Conservation (phyloP, 2,113 vertebrate genomes). For the Cariama cristata region DNA sequence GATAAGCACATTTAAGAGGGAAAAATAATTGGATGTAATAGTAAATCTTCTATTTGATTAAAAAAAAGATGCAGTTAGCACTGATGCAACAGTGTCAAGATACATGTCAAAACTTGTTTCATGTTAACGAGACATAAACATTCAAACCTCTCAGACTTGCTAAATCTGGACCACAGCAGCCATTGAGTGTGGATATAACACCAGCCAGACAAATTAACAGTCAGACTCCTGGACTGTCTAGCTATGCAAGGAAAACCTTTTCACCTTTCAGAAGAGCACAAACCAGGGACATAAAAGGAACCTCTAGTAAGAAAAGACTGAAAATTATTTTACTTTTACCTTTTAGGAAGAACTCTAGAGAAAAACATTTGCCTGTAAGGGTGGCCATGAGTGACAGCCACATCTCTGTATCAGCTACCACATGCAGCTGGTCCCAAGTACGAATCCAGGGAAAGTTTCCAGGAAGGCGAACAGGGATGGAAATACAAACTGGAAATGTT, state of each 20-base stretch:
- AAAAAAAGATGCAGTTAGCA: background rate
- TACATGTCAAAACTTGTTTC: background rate
- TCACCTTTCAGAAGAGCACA: background rate
- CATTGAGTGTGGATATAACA: rapidly evolving
- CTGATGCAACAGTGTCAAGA: background rate
- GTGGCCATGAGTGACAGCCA: background rate
- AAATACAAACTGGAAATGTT: background rate
- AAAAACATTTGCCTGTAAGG: background rate
- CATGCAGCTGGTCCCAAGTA: background rate
- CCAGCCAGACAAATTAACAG: background rate
- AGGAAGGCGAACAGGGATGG: background rate
- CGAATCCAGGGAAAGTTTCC: background rate
- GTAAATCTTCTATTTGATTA: background rate
- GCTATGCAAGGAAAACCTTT: background rate
- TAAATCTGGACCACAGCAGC: background rate
- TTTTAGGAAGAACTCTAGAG: background rate
- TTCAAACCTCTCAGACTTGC: background rate
- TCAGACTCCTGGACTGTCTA: background rate
- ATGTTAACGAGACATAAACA: background rate
- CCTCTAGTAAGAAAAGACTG: background rate
- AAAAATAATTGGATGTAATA: background rate
- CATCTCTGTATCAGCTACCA: background rate
- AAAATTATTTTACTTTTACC: background rate
- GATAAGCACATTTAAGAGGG: background rate
- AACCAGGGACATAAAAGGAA: background rate